phyloP scores from a whole-genome alignment of 2,113 vertebrate species.

The Charina bottae region DNA sequence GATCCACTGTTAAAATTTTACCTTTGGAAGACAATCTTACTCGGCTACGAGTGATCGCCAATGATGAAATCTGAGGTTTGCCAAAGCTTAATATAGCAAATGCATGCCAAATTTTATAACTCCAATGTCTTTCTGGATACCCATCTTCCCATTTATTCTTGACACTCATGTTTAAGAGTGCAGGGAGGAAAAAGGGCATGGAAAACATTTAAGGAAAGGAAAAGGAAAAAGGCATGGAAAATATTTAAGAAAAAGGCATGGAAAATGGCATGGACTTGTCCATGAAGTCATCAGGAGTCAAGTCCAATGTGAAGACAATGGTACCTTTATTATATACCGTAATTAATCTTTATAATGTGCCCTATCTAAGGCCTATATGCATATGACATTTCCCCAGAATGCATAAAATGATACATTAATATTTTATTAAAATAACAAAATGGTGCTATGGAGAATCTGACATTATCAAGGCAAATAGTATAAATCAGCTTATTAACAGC shows the following conservation, averaged over 20 bases:
- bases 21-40: too few relatives aligned
- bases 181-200: background rate
- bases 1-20: too few relatives aligned
- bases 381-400: background rate
- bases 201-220: background rate
- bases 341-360: background rate
- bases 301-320: background rate
- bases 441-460: background rate
- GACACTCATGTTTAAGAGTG: background rate
- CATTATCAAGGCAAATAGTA: background rate
- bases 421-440: background rate
- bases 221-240: background rate
- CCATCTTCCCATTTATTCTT: background rate
- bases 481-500: background rate
- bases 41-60: too few relatives aligned
- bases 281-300: background rate
- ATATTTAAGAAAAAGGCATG: too few relatives aligned
- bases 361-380: background rate
- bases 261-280: background rate
- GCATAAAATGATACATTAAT: background rate
- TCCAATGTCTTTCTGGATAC: background rate
- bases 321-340: background rate
- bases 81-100: background rate
- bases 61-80: background rate
- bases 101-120: background rate